Evolutionary conservation across 2,113 vertebrate genomes (phyloP).

Genomic region (Aviceda subcristata): DNA sequence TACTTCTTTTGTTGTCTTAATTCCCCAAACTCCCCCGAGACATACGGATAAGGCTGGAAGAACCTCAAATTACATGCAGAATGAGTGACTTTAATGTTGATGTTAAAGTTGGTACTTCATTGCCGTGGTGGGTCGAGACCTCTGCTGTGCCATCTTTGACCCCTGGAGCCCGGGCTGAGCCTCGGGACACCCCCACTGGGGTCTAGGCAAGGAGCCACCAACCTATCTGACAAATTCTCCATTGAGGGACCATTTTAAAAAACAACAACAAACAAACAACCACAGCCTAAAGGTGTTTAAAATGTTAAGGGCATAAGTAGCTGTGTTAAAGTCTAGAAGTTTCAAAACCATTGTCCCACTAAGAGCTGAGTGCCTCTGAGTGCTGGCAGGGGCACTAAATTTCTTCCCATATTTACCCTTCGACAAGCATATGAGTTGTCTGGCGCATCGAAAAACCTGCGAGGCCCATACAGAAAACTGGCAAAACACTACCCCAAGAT

Average conservation of each 20-base stretch:
- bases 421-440: neutral
- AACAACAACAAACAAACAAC: too few relatives aligned
- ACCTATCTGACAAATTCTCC: neutral
- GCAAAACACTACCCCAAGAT: neutral
- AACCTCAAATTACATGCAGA: neutral
- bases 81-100: neutral
- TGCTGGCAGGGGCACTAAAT: neutral
- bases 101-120: neutral
- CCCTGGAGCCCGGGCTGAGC: neutral
- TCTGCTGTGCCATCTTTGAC: neutral
- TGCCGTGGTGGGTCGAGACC: neutral
- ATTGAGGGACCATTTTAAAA: neutral
- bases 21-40: neutral
- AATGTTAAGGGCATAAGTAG: neutral
- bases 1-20: neutral
- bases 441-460: neutral
- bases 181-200: fast-evolving
- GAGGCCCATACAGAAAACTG: neutral
- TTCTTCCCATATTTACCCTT: neutral
- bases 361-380: neutral
- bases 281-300: neutral
- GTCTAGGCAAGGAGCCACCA: neutral
- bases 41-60: neutral
- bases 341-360: neutral
- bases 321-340: neutral